These are phyloP conservation scores for Troilus luridus DNA, from an alignment of 2,888 invertebrate genomes.

Conservation along the genomic window DNA sequence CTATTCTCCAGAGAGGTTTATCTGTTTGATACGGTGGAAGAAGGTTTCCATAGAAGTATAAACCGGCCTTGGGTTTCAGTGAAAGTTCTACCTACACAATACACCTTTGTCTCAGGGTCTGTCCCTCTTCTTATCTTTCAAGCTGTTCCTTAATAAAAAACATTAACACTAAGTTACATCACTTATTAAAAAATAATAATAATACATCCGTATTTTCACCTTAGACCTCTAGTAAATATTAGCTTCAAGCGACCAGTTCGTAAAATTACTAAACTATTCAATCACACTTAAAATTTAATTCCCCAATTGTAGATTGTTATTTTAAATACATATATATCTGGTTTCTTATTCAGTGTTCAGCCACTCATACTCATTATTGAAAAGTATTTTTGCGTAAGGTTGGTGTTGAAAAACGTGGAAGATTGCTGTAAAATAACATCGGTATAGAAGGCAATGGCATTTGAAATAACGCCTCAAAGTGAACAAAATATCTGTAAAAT, in stretches of 20 bases:
- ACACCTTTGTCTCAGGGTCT: conserved; percentile 43
- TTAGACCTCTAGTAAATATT: background rate
- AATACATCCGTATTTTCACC: background rate
- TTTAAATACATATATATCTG: no score
- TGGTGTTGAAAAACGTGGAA: no score
- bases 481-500: no score
- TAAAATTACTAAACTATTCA: no score
- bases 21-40: background rate
- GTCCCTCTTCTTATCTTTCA: background rate
- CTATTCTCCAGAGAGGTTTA: background rate
- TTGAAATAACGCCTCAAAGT: no score
- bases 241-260: background rate
- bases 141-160: background rate
- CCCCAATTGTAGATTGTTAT: no score
- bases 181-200: background rate
- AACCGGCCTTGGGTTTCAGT: conserved; percentile 9
- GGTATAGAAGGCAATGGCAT: no score
- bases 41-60: background rate
- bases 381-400: no score
- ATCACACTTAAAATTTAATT: no score
- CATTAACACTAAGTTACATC: background rate
- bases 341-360: no score
- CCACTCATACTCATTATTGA: no score
- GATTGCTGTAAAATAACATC: no score
- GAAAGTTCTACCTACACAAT: conserved; percentile 42